Percentiles rank a stretch among this genome's conserved stretches.
Evolutionary conservation across 1,140 invertebrate genomes (phyloP).

Genomic region (Caenorhabditis latens): DNA sequence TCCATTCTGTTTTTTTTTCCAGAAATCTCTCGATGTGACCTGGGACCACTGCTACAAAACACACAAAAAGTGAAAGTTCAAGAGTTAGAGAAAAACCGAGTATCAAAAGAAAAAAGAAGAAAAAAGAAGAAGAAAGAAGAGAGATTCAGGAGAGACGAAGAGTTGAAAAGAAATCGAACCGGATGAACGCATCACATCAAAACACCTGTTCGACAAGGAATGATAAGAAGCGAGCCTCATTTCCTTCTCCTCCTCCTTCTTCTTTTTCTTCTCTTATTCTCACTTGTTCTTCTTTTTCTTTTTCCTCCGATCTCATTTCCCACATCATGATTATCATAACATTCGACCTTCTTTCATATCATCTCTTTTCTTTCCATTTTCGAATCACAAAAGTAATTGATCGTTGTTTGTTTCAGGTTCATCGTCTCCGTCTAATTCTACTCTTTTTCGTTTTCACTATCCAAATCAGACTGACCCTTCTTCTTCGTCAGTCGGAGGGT

Average conservation of each 20-base stretch:
- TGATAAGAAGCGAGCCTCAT: slow-evolving; percentile 17
- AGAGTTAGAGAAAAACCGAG: slow-evolving; percentile 7
- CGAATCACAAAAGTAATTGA: slow-evolving; percentile 40
- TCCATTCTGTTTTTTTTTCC: background rate
- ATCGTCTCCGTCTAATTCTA: slow-evolving; percentile 21
- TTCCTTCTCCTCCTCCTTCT: background rate
- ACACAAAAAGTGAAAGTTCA: background rate
- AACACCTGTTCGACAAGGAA: slow-evolving; percentile 39
- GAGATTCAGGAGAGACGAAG: slow-evolving; percentile 12
- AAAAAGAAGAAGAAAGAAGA: background rate
- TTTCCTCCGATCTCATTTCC: background rate
- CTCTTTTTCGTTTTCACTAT: slow-evolving; percentile 19
- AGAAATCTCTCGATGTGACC: background rate
- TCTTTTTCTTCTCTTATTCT: background rate
- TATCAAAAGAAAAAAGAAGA: background rate
- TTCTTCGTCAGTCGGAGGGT: background rate
- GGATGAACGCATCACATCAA: slow-evolving; percentile 42
- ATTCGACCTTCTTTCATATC: slow-evolving; percentile 10
- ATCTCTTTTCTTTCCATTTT: background rate
- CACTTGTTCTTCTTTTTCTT: slow-evolving; percentile 13
- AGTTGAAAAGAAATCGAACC: slow-evolving; percentile 20
- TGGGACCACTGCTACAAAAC: background rate
- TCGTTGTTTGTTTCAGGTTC: slow-evolving; percentile 38
- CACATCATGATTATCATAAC: slow-evolving; percentile 40
- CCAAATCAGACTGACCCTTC: background rate